Evolutionary conservation across 2,888 invertebrate species (phyloP), one percentile per base, ranked within the genome.

Genomic region (Ischnus inquisitorius): DNA sequence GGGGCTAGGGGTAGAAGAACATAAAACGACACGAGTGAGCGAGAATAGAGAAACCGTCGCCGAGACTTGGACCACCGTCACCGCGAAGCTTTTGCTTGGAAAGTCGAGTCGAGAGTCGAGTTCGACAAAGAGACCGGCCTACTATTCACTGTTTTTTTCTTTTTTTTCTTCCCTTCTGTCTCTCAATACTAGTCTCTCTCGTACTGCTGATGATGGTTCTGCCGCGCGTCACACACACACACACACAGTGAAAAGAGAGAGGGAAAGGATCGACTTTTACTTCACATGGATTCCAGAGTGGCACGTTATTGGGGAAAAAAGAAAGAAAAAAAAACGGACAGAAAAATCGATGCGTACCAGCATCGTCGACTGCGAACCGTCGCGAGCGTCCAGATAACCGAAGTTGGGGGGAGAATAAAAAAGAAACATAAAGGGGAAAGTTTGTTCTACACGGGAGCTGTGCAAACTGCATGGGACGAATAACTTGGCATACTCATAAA

Each of bases 271-370:
- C 64, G 78, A 84, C 74, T 84, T 86, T 85, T 79, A 82, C 85
- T 77, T 76, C 65, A 43, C 77, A 75, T 69, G 82, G 75, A 87
- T 87, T 87, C 82, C 84, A 72, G 79, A 87, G 84, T 88, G 84
- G 84, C 87, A 88, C 90, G 88, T 91, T 92, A 92, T 92, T 91
- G 91, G 90, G 79, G 89, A 34, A 34, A 34, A 83, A 91, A 88
- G 91, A 90, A 89, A 89, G 90, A 90, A 92, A 92, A 34, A 34
- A 34, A 83, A 91, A 88, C 87, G 88, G 91, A 90, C 89, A 89
- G 90, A 90, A 92, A 92, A 92, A 92, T 92, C 92, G 90, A 92
- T 92, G 88, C 86, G 83, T 79, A 81, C 80, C 76, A 75, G 69
- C 60, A 72, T 25, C 78, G 46, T 71, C 48, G 60, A 67, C 69